Evolutionary conservation across 2,888 invertebrate species (phyloP).

Genomic region (Harpagoxenus sublaevis): DNA sequence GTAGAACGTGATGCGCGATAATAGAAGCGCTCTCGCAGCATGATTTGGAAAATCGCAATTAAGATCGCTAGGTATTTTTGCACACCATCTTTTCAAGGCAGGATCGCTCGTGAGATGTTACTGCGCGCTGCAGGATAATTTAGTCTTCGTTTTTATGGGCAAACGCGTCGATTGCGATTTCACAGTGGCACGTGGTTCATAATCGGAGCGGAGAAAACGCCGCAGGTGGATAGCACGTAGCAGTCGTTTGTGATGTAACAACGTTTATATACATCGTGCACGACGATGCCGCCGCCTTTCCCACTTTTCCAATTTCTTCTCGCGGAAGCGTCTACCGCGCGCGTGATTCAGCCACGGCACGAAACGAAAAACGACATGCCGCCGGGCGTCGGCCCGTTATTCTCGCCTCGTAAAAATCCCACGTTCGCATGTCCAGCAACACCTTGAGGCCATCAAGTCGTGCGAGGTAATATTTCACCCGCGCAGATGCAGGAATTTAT

Average conservation of each 20-base stretch:
- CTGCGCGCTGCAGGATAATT: neutral
- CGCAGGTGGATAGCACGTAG: slow-evolving; percentile 57
- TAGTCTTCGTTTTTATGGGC: slow-evolving; percentile 8
- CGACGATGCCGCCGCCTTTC: slow-evolving; percentile 85
- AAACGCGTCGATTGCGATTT: slow-evolving; percentile 21
- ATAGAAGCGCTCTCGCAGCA: neutral
- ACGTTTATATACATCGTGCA: slow-evolving; percentile 43
- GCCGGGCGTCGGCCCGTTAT: slow-evolving; percentile 48
- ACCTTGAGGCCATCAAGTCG: neutral
- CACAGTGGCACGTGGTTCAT: slow-evolving; percentile 48
- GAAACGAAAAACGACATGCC: slow-evolving; percentile 56
- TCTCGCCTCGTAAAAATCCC: neutral
- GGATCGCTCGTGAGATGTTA: neutral
- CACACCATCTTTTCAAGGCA: neutral
- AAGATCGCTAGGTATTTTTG: neutral
- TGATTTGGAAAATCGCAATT: slow-evolving; percentile 23
- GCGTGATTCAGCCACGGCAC: slow-evolving; percentile 58
- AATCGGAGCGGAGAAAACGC: slow-evolving; percentile 66
- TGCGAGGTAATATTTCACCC: neutral
- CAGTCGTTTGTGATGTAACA: slow-evolving; percentile 63
- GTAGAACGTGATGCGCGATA: neutral
- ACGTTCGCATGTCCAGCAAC: neutral
- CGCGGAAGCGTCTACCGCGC: slow-evolving; percentile 73
- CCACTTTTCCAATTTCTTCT: slow-evolving; percentile 85
- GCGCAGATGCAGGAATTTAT: neutral